Conservation (phyloP, 2,888 invertebrate species). For the Lithophane ornitopus region DNA sequence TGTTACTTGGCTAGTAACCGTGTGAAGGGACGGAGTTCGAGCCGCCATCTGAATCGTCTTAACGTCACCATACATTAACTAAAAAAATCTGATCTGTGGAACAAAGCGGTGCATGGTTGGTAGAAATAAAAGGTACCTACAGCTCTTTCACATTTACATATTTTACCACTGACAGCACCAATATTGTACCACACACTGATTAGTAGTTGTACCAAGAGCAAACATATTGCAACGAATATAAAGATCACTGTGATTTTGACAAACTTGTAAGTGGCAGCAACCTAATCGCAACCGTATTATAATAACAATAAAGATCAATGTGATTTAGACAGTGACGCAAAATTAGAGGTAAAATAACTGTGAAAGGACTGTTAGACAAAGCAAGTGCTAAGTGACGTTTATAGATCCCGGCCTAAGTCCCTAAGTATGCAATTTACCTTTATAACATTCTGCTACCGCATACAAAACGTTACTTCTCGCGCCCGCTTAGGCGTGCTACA, state of each 20-base stretch:
- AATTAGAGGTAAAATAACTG: not conserved
- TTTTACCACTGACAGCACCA: not conserved
- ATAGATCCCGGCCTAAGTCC: not conserved
- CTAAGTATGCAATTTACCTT: not conserved
- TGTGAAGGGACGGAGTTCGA: not conserved
- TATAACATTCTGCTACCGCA: not conserved
- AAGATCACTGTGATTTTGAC: not conserved
- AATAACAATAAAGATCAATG: not conserved
- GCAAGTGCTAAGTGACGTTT: not conserved
- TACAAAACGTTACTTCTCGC: not conserved
- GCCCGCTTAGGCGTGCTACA: not conserved
- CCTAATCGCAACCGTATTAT: not conserved
- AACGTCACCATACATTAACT: conserved; percentile 7
- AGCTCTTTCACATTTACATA: not conserved
- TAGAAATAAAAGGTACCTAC: not conserved
- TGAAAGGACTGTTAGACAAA: not conserved
- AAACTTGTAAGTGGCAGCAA: not conserved
- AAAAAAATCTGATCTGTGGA: conserved; percentile 3
- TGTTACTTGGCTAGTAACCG: not conserved
- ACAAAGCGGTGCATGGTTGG: not conserved
- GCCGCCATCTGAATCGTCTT: not conserved
- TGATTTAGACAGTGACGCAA: too few relatives aligned
- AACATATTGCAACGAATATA: not conserved
- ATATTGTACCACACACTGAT: too few relatives aligned
- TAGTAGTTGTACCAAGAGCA: too few relatives aligned